A percentile compares a stretch with the other conserved stretches of the same genome.
Evolutionary conservation across 30 jellyfish, hydroid and myxozoan species (phyloP).

Genomic region (Sanderia malayensis): DNA sequence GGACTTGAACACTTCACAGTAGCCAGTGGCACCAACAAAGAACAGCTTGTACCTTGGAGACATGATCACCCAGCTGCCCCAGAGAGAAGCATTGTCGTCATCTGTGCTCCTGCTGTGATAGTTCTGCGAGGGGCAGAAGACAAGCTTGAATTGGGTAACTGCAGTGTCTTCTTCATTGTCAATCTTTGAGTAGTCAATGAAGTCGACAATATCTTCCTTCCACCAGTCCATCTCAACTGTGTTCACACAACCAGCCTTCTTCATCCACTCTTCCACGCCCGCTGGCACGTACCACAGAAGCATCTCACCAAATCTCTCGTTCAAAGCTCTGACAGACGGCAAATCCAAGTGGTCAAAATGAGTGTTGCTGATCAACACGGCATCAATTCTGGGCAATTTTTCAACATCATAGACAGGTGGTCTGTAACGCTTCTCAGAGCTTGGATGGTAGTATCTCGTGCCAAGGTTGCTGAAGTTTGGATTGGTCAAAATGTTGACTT

Average conservation of each 20-base stretch:
- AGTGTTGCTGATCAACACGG: slow-evolving; percentile 83
- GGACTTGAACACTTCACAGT: slow-evolving; percentile 87
- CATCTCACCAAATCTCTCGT: slow-evolving; percentile 92
- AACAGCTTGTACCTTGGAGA: slow-evolving; percentile 89
- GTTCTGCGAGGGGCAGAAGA: slow-evolving; percentile 89
- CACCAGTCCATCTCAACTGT: slow-evolving; percentile 99
- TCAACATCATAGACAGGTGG: slow-evolving; percentile 81
- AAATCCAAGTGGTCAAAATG: slow-evolving; percentile 89
- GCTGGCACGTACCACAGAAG: slow-evolving; percentile 95
- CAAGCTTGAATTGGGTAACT: slow-evolving; percentile 84
- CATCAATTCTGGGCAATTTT: slow-evolving; percentile 91
- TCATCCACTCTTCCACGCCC: slow-evolving; percentile 90
- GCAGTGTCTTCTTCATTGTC: slow-evolving; percentile 88
- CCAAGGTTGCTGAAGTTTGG: slow-evolving; percentile 94
- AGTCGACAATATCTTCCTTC: slow-evolving; percentile 95
- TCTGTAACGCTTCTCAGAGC: slow-evolving; percentile 82
- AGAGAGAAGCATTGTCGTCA: slow-evolving; percentile 86
- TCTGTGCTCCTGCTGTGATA: slow-evolving; percentile 82
- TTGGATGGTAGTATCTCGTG: slow-evolving; percentile 86
- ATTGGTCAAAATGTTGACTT: slow-evolving; percentile 81
- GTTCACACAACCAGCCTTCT: slow-evolving; percentile 87
- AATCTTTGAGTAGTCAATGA: slow-evolving; percentile 90
- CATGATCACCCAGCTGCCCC: slow-evolving; percentile 96
- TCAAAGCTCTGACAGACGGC: slow-evolving; percentile 80
- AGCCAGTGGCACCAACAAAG: slow-evolving; percentile 92